Percentiles rank a stretch among this genome's conserved stretches.
Conservation (phyloP, 2,888 invertebrate genomes). For the Cataglyphis cursor region DNA sequence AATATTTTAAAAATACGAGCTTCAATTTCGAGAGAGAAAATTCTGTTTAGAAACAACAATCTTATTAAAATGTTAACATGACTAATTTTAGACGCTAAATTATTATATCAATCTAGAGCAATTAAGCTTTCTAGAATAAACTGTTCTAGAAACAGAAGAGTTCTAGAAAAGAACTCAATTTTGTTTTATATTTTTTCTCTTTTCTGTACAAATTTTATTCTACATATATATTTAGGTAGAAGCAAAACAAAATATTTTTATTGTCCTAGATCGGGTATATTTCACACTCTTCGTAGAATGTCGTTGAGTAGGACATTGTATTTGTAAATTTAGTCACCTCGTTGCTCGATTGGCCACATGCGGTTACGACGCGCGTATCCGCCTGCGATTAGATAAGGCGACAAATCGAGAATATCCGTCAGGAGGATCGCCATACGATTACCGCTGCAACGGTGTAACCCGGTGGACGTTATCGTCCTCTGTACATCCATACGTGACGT, state of each 20-base stretch:
- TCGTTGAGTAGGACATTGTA: background rate
- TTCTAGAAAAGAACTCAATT: background rate
- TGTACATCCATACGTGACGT: conserved; percentile 50
- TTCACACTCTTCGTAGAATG: background rate
- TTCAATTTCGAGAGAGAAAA: background rate
- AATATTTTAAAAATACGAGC: background rate
- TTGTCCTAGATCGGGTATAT: background rate
- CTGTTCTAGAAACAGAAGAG: background rate
- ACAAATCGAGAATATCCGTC: conserved; percentile 67
- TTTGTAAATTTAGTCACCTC: conserved; percentile 50
- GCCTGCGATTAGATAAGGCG: conserved; percentile 70
- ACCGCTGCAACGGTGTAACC: conserved; percentile 44
- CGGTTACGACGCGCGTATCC: conserved; percentile 57
- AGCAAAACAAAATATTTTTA: background rate
- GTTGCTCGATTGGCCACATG: conserved; percentile 45
- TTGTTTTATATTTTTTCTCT: background rate
- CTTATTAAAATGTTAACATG: background rate
- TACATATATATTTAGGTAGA: background rate
- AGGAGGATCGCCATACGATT: conserved; percentile 49
- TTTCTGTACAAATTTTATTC: background rate
- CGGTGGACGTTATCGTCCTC: conserved; percentile 51
- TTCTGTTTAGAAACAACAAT: background rate
- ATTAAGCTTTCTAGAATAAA: background rate
- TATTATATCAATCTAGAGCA: background rate
- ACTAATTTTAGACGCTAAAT: background rate